These are phyloP conservation scores for Lithosia quadra DNA, from an alignment of 2,888 invertebrate genomes.

Conservation along the genomic window DNA sequence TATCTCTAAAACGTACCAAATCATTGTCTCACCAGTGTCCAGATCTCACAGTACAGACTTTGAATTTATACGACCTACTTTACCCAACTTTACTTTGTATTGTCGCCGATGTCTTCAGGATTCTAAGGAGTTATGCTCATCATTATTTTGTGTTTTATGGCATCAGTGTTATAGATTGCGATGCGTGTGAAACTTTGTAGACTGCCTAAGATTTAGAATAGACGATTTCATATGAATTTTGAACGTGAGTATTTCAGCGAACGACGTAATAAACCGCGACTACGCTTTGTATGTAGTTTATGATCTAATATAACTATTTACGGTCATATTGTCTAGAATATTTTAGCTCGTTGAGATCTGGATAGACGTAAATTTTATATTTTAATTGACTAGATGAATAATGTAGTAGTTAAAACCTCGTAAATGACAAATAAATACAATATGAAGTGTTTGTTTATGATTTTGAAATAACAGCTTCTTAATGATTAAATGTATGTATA, in stretches of 20 bases:
- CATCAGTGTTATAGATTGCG: slow-evolving; percentile 37
- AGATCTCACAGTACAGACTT: slow-evolving; percentile 51
- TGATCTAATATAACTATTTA: neutral
- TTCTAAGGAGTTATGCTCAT: slow-evolving; percentile 44
- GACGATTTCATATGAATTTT: slow-evolving; percentile 3
- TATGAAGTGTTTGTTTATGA: too few relatives aligned
- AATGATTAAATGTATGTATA: too few relatives aligned
- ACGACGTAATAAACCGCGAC: slow-evolving; percentile 3
- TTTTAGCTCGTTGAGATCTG: neutral
- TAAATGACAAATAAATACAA: neutral
- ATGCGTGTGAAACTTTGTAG: slow-evolving; percentile 48
- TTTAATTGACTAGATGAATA: neutral
- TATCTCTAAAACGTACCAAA: slow-evolving; percentile 14
- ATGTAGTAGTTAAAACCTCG: neutral
- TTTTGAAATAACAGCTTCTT: too few relatives aligned
- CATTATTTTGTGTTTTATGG: slow-evolving; percentile 53
- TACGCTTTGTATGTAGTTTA: neutral
- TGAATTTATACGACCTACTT: slow-evolving; percentile 80
- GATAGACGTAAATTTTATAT: neutral
- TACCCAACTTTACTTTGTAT: slow-evolving; percentile 61
- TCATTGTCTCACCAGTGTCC: slow-evolving; percentile 47
- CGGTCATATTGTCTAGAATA: neutral
- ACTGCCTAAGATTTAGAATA: slow-evolving; percentile 9
- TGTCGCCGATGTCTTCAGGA: slow-evolving; percentile 42
- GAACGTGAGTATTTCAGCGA: slow-evolving; percentile 10